Evolutionary conservation across 2,797 vertebrate species (phyloP), one percentile per base, ranked within the genome.

Genomic region (Paramormyrops hopkinsi): DNA sequence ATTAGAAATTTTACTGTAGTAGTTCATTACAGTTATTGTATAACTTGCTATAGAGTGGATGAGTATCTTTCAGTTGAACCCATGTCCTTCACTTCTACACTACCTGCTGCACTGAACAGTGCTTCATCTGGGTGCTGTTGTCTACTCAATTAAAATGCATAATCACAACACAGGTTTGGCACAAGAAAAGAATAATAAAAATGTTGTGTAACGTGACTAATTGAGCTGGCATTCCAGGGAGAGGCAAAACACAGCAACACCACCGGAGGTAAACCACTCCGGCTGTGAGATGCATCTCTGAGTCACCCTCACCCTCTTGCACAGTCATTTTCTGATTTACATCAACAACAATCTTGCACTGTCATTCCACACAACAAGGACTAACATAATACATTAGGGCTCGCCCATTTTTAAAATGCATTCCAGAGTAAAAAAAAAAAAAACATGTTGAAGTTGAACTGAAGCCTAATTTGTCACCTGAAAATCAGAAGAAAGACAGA

Each of bases 221-320:
- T 93, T 92, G 50, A 91, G 88, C 73, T 44, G 86, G 92, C 93
- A 94, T 95, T 95, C 93, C 93, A 91, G 33, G 76, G 56, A 19
- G 88, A 7, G 33, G 82, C 90, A 69, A 29, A 22, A 33, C 29
- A 33, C 2, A 90, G 25, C 69, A 88, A 29, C 17, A 41, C 90
- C 90, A 92, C 53, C 86, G 2, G 25, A 33, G n/a, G 6, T 8
- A 29, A 19, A 12, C 5, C 50, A 29, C n/a, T 88, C 73, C 12
- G 69, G 54, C 50, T 44, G 29, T 29, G 22, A 53, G 50, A 37
- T 59, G 73, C 46, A 12, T 41, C 37, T 25, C 51, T 44, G 29
- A 56, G 50, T 33, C 44, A 88, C 41, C 54, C 86, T 22, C 53
- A 83, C 79, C 37, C 37, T 83, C 41, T 44, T 83, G 17, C 7